Evolutionary conservation across 35 echinoderm and acorn worm species (phyloP).

Genomic region (Heliocidaris erythrogramma): DNA sequence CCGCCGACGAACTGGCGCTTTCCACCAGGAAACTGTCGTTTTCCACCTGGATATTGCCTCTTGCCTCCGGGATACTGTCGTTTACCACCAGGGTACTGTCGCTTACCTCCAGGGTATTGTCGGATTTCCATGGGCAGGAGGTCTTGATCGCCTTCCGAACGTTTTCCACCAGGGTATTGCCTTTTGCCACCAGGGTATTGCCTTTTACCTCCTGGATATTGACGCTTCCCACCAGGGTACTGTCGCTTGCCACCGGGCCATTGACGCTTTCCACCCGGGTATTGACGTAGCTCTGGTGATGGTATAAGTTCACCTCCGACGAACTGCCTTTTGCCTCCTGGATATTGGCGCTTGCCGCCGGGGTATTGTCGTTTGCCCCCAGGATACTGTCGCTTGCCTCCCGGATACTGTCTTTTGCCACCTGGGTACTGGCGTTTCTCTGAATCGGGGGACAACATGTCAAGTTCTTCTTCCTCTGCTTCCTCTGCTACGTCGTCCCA

Average conservation of each 20-base stretch:
- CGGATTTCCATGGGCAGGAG: conserved; percentile 34
- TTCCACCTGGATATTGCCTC: conserved; percentile 32
- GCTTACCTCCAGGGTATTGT: conserved; percentile 23
- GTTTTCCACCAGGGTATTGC: conserved; percentile 41
- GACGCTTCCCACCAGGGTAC: conserved; percentile 22
- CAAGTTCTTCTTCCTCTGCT: conserved; percentile 28
- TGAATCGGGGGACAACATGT: conserved; percentile 20
- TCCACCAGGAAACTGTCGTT: conserved; percentile 41
- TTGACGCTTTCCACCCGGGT: conserved; percentile 31
- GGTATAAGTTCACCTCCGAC: conserved; percentile 44
- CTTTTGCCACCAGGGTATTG: conserved; percentile 31
- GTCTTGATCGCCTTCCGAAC: conserved; percentile 4
- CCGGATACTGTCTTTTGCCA: conserved; percentile 29
- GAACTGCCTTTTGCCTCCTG: conserved; percentile 22
- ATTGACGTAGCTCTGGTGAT: conserved; percentile 27
- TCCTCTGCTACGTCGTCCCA: conserved; percentile 5
- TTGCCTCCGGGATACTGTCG: conserved; percentile 43
- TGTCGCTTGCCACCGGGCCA: conserved; percentile 37
- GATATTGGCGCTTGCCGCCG: conserved; percentile 31
- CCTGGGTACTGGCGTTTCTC: conserved; percentile 39
- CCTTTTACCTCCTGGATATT: conserved; percentile 17
- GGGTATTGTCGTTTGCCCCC: conserved; percentile 44
- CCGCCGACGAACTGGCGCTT: conserved; percentile 42
- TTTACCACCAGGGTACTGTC: conserved; percentile 20
- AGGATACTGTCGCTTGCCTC: conserved; percentile 30